Percentiles rank a stretch among this genome's conserved stretches.
These are phyloP conservation scores for Tragulus kanchil DNA, from an alignment of 2,113 vertebrate species.

Conservation along the genomic window DNA sequence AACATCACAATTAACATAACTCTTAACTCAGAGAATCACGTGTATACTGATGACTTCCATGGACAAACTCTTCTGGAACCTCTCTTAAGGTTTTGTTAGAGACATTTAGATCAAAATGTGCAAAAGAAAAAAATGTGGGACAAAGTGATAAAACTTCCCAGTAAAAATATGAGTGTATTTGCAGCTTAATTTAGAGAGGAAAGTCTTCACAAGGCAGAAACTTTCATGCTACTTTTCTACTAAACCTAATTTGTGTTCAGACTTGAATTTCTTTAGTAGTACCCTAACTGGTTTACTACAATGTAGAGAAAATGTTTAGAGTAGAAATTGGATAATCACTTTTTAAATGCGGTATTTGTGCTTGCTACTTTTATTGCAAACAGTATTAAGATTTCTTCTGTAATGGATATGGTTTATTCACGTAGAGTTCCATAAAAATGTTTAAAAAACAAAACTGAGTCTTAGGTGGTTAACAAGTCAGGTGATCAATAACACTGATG, in stretches of 20 bases:
- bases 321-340: not conserved
- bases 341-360: not conserved
- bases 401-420: not conserved
- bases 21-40: not conserved
- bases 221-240: not conserved
- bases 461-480: not conserved
- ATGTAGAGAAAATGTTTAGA: conserved; percentile 9
- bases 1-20: conserved; percentile 7
- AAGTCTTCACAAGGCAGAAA: conserved; percentile 1
- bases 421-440: not conserved
- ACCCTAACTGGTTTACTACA: not conserved
- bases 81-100: not conserved
- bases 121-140: not conserved
- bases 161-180: not conserved
- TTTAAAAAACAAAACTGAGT: not conserved
- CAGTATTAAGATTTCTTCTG: not conserved
- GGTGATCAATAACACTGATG: not conserved
- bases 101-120: not conserved
- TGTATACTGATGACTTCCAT: not conserved
- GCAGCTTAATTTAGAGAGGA: not conserved
- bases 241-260: conserved; percentile 2
- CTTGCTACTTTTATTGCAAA: conserved; percentile 39
- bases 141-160: not conserved
- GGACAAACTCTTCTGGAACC: not conserved
- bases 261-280: not conserved